These are phyloP conservation scores for Drosophila neocordata DNA, from an alignment of 1,140 invertebrate species.

Conservation along the genomic window DNA sequence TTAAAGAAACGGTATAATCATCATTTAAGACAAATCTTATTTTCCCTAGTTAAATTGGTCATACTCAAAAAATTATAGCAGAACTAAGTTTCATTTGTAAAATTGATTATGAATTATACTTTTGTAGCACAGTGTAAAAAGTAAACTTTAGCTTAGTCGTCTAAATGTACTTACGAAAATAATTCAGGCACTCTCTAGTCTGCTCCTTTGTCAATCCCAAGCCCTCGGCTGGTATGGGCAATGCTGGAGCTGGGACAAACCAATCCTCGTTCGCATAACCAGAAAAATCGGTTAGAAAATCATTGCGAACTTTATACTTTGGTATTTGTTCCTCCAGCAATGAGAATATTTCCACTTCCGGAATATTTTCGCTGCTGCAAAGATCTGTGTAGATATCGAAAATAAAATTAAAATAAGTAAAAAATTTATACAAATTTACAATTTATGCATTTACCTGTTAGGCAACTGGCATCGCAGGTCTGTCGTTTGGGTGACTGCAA, in stretches of 20 bases:
- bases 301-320: constrained; percentile 95
- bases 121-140: not conserved
- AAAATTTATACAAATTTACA: constrained; percentile 25
- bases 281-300: constrained; percentile 96
- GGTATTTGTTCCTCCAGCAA: constrained; percentile 97
- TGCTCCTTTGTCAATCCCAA: constrained; percentile 95
- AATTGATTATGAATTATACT: too few relatives aligned
- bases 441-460: constrained; percentile 62
- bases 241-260: constrained; percentile 94
- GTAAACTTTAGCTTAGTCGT: not conserved
- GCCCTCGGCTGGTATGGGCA: constrained; percentile 89
- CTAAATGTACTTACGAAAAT: constrained; percentile 93
- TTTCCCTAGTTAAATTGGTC: too few relatives aligned
- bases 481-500: constrained; percentile 48
- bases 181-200: constrained; percentile 95
- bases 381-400: constrained; percentile 88
- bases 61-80: too few relatives aligned
- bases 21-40: too few relatives aligned
- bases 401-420: too few relatives aligned
- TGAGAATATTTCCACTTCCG: constrained; percentile 97
- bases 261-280: constrained; percentile 98
- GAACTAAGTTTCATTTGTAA: too few relatives aligned
- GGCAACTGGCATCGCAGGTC: constrained; percentile 71
- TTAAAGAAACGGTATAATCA: too few relatives aligned
- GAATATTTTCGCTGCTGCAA: constrained; percentile 92